Evolutionary conservation across 1,140 invertebrate species (phyloP).

Genomic region (Acyrthosiphon pisum): DNA sequence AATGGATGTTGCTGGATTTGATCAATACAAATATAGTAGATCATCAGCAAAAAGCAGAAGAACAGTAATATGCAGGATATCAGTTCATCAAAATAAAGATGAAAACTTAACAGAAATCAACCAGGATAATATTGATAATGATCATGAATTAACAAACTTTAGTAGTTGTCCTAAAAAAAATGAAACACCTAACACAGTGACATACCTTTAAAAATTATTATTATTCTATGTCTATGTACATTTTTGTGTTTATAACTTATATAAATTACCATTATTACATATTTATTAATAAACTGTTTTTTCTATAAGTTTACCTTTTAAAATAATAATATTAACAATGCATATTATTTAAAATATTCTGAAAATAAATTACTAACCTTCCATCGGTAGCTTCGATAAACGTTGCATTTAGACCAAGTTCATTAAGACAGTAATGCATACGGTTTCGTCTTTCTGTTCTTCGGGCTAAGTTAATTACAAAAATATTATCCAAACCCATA

Average conservation of each 20-base stretch:
- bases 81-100: conserved; percentile 13
- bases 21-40: conserved; percentile 41
- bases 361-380: conserved; percentile 67
- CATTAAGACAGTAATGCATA: conserved; percentile 81
- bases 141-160: conserved; percentile 34
- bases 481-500: conserved; percentile 77
- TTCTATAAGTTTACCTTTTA: neutral
- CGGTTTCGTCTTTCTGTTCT: conserved; percentile 77
- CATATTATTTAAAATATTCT: neutral
- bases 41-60: conserved; percentile 45
- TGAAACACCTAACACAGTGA: neutral
- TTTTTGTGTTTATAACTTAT: conserved; percentile 23
- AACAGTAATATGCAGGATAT: conserved; percentile 49
- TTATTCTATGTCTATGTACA: neutral
- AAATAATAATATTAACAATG: neutral
- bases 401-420: conserved; percentile 79
- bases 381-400: conserved; percentile 88
- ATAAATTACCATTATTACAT: neutral
- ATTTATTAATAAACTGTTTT: conserved; percentile 13
- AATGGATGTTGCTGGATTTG: neutral
- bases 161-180: neutral
- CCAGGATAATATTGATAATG: neutral
- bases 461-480: conserved; percentile 89
- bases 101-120: neutral
- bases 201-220: conserved; percentile 12